A percentile compares a stretch with the other conserved stretches of the same genome.
These are phyloP conservation scores for Intellagama lesueurii DNA, from an alignment of 2,797 vertebrate genomes.

Conservation along the genomic window DNA sequence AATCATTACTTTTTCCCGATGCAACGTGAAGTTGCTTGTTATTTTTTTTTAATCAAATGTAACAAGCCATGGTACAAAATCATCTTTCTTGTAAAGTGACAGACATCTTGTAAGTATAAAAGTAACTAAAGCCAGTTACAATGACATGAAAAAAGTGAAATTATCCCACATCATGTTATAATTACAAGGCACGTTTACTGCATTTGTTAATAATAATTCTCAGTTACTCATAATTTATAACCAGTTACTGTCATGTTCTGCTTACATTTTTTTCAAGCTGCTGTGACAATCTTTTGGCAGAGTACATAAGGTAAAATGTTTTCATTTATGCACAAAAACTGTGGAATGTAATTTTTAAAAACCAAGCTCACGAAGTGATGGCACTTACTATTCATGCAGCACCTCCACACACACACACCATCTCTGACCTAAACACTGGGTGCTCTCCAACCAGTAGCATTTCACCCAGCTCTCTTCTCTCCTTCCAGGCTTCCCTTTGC, in stretches of 20 bases:
- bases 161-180: neutral
- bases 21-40: too few species aligned
- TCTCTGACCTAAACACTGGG: neutral
- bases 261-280: neutral
- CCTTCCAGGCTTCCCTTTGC: conserved; percentile 14
- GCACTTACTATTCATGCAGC: conserved; percentile 14
- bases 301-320: neutral
- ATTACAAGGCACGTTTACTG: neutral
- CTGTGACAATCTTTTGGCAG: neutral
- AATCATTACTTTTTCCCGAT: too few species aligned
- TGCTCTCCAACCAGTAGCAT: conserved; percentile 25
- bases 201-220: neutral
- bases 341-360: neutral
- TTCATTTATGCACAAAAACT: neutral
- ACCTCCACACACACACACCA: conserved; percentile 11
- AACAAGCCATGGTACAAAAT: neutral
- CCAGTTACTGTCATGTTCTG: neutral
- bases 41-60: too few species aligned
- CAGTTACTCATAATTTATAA: neutral
- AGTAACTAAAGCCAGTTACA: neutral
- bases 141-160: too few species aligned
- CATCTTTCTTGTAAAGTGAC: neutral
- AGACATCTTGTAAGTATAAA: neutral
- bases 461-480: conserved; percentile 3
- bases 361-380: neutral